Evolutionary conservation across 2,888 invertebrate genomes (phyloP).

Genomic region (Homarus gammarus): DNA sequence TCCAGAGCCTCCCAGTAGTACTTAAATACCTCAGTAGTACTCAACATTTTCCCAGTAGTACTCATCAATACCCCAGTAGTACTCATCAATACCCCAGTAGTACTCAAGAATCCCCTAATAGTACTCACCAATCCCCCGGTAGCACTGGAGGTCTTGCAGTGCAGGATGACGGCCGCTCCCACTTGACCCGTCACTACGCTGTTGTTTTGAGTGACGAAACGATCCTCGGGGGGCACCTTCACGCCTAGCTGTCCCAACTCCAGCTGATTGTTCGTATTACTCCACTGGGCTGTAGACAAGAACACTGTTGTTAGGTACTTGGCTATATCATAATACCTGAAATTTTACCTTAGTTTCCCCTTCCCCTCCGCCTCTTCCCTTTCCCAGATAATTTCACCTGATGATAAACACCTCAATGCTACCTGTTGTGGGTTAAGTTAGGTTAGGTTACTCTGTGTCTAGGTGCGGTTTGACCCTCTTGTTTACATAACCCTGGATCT

Average conservation of each 20-base stretch:
- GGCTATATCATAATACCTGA: neutral
- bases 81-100: neutral
- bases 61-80: too few species aligned
- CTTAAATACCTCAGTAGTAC: neutral
- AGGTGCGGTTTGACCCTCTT: too few species aligned
- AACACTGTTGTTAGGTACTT: too few species aligned
- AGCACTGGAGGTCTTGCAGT: conserved; percentile 73
- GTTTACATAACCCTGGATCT: too few species aligned
- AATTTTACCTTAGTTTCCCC: too few species aligned
- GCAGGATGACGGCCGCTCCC: conserved; percentile 69
- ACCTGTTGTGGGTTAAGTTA: too few species aligned
- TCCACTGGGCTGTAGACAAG: conserved; percentile 36
- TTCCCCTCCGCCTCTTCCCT: too few species aligned
- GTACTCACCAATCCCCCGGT: conserved; percentile 71
- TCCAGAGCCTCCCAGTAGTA: neutral
- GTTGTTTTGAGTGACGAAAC: conserved; percentile 74
- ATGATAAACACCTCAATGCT: too few species aligned
- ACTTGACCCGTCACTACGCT: conserved; percentile 73
- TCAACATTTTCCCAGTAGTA: neutral
- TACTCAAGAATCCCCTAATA: neutral
- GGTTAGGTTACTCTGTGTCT: too few species aligned
- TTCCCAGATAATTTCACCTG: too few species aligned
- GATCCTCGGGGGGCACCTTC: conserved; percentile 36
- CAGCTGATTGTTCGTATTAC: conserved; percentile 40
- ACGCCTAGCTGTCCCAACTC: neutral